Percentiles rank a stretch among this genome's conserved stretches.
phyloP scores from a whole-genome alignment of 2,797 vertebrate species.

The Catamblyrhynchus diadema region DNA sequence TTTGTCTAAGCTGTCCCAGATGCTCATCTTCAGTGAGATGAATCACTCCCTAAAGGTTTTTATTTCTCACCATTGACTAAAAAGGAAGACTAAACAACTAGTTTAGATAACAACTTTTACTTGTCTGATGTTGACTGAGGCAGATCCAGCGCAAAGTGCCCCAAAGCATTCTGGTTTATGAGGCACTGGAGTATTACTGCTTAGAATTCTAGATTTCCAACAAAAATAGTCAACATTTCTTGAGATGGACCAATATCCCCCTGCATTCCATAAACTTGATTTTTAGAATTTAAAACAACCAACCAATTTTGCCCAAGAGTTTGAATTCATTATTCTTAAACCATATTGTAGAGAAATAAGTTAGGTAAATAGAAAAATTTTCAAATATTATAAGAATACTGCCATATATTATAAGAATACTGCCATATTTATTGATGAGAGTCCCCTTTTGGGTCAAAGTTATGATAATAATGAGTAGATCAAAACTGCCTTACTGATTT shows the following conservation, averaged over 20 bases:
- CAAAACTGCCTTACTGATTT: background rate
- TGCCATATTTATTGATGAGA: background rate
- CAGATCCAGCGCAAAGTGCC: background rate
- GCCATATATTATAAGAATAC: background rate
- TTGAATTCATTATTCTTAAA: background rate
- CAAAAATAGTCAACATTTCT: background rate
- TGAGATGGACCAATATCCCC: background rate
- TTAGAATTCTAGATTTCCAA: background rate
- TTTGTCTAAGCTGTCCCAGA: background rate
- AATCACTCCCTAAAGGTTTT: slow-evolving; percentile 5
- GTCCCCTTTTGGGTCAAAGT: background rate
- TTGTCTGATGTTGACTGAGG: background rate
- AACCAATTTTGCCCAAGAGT: background rate
- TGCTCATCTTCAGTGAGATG: background rate
- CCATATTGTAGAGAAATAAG: background rate
- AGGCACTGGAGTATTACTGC: background rate
- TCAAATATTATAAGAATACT: background rate
- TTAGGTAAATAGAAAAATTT: background rate
- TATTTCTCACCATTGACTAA: background rate
- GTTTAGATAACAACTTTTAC: background rate
- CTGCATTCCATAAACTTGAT: background rate
- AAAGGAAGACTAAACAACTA: background rate
- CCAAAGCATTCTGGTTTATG: background rate
- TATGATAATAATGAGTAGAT: background rate
- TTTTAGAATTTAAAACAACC: background rate